Evolutionary conservation across 2,888 invertebrate species (phyloP).

Genomic region (Netelia fuscicornis): DNA sequence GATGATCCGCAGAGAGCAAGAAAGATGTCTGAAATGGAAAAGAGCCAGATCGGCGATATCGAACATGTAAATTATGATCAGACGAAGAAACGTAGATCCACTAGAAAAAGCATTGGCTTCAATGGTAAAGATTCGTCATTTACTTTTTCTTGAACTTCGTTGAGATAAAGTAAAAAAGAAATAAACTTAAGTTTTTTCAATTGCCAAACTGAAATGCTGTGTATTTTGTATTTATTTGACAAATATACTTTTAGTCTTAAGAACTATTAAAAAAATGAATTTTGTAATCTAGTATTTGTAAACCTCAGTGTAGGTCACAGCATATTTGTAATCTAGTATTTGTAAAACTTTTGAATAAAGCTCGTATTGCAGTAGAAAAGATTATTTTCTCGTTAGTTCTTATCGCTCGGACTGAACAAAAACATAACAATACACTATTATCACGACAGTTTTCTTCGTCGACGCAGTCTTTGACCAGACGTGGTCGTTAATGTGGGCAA

Average conservation of each 20-base stretch:
- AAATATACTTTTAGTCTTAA: too few species aligned
- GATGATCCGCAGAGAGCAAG: not conserved
- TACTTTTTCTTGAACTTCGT: slow-evolving; percentile 25
- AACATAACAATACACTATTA: slow-evolving; percentile 81
- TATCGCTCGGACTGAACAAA: slow-evolving; percentile 50
- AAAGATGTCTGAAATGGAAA: not conserved
- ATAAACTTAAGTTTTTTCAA: too few species aligned
- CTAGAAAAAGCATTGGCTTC: slow-evolving; percentile 73
- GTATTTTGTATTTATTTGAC: too few species aligned
- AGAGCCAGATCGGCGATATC: not conserved
- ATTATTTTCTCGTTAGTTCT: not conserved
- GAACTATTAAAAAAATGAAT: too few species aligned
- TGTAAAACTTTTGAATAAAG: not conserved
- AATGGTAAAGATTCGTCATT: slow-evolving; percentile 60
- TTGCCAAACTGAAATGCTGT: too few species aligned
- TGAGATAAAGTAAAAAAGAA: too few species aligned
- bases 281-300: too few species aligned
- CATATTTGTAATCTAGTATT: too few species aligned
- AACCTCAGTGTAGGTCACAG: too few species aligned
- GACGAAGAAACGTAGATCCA: slow-evolving; percentile 60
- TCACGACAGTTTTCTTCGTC: slow-evolving; percentile 73
- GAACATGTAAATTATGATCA: slow-evolving; percentile 18
- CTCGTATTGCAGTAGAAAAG: not conserved
- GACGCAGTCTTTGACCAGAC: slow-evolving; percentile 89
- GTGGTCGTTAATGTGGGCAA: slow-evolving; percentile 93